Evolutionary conservation across 2,797 vertebrate genomes (phyloP).

Genomic region (Chelonia mydas): DNA sequence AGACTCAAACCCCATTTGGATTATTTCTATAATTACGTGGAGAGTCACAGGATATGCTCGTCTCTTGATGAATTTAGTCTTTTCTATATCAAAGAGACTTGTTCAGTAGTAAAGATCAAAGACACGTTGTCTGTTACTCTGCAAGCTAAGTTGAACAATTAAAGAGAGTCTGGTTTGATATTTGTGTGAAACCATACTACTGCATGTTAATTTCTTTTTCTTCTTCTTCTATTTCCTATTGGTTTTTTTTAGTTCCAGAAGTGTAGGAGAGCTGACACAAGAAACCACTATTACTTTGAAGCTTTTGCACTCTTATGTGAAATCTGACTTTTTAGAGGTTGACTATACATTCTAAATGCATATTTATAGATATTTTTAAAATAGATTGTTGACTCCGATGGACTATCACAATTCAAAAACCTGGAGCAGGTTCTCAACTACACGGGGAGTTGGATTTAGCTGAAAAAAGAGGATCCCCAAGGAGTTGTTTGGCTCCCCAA

Average conservation of each 20-base stretch:
- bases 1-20: not conserved
- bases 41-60: not conserved
- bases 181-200: not conserved
- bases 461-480: not conserved
- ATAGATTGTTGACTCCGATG: not conserved
- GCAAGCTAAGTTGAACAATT: conserved; percentile 32
- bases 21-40: not conserved
- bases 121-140: not conserved
- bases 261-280: not conserved
- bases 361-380: not conserved
- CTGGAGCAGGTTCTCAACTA: not conserved
- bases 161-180: accelerated
- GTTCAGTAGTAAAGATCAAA: conserved; percentile 59
- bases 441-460: not conserved
- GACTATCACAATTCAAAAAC: not conserved
- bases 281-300: not conserved
- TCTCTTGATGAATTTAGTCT: not conserved
- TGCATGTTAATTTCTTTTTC: not conserved
- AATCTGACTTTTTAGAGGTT: not conserved
- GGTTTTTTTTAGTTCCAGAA: not conserved
- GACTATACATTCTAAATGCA: not conserved
- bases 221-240: not conserved
- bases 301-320: not conserved
- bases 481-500: accelerated
- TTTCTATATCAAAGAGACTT: conserved; percentile 21